phyloP scores from a whole-genome alignment of 2,797 vertebrate species.

The Malacoctenus gilli region DNA sequence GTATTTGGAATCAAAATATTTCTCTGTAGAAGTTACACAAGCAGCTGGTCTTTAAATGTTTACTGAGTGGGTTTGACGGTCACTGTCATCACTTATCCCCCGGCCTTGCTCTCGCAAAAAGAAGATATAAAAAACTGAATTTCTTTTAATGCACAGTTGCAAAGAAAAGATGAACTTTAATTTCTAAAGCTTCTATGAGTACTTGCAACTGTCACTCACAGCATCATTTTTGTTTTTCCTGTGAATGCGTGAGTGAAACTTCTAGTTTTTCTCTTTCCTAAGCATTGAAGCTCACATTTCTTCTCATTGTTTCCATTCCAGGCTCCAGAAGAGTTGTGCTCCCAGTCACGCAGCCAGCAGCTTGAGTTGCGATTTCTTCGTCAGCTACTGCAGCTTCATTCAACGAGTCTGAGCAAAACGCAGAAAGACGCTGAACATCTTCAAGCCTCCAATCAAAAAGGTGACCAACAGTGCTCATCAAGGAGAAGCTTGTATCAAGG shows the following conservation, averaged over 20 bases:
- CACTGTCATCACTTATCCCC: too few relatives aligned
- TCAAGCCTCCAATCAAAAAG: slow-evolving; percentile 74
- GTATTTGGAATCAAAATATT: too few relatives aligned
- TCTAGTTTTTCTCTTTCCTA: neutral
- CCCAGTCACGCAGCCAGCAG: slow-evolving; percentile 65
- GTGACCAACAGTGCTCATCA: slow-evolving; percentile 52
- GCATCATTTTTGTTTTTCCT: neutral
- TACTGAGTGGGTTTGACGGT: too few relatives aligned
- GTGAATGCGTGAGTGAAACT: too few relatives aligned
- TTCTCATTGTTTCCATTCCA: slow-evolving; percentile 41
- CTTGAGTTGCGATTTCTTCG: slow-evolving; percentile 74
- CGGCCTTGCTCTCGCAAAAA: too few relatives aligned
- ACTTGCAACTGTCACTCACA: neutral
- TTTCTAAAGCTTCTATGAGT: neutral
- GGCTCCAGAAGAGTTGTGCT: slow-evolving; percentile 82
- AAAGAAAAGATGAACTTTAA: too few relatives aligned
- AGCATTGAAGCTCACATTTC: neutral
- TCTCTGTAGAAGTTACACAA: too few relatives aligned
- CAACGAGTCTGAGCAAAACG: slow-evolving; percentile 54
- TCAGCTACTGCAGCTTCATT: slow-evolving; percentile 71
- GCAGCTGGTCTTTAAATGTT: too few relatives aligned
- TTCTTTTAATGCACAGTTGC: too few relatives aligned
- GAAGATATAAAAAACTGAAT: too few relatives aligned
- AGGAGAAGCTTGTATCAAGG: neutral
- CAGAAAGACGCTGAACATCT: slow-evolving; percentile 66